These are phyloP conservation scores for Neolamprologus modestus DNA, from an alignment of 2,113 vertebrate species.

Conservation along the genomic window DNA sequence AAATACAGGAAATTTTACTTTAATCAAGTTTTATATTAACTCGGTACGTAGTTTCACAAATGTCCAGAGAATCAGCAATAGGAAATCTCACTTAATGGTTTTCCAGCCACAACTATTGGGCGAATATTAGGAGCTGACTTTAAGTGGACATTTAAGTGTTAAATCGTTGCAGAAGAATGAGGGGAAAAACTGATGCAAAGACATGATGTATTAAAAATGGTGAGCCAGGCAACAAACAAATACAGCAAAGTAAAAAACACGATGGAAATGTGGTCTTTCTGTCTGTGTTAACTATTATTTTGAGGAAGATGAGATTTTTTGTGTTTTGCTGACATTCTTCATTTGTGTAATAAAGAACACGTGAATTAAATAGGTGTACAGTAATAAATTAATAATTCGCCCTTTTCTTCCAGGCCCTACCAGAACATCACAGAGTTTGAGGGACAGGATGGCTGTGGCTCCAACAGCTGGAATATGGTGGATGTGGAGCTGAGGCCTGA, in stretches of 20 bases:
- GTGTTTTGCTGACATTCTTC: background rate
- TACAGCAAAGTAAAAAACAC: background rate
- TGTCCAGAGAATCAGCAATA: background rate
- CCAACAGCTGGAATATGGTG: slow-evolving; percentile 98
- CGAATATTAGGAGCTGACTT: background rate
- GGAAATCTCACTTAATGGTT: background rate
- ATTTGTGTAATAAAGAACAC: rapidly evolving
- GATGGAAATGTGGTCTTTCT: background rate
- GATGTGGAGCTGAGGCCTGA: slow-evolving; percentile 88
- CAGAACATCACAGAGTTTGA: slow-evolving; percentile 94
- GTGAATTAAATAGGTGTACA: background rate
- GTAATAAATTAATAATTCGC: background rate
- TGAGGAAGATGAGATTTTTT: background rate
- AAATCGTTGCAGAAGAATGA: background rate
- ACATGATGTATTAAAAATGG: background rate
- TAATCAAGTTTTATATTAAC: background rate
- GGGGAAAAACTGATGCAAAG: background rate
- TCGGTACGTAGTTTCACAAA: background rate
- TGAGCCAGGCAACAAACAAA: background rate
- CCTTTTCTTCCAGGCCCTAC: slow-evolving; percentile 49
- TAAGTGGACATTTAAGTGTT: background rate
- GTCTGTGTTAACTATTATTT: background rate
- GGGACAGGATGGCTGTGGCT: slow-evolving; percentile 91
- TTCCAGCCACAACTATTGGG: background rate
- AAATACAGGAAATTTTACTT: background rate